These are phyloP conservation scores for Acanthosepion esculentum DNA, from an alignment of 2,888 invertebrate species.

Conservation along the genomic window DNA sequence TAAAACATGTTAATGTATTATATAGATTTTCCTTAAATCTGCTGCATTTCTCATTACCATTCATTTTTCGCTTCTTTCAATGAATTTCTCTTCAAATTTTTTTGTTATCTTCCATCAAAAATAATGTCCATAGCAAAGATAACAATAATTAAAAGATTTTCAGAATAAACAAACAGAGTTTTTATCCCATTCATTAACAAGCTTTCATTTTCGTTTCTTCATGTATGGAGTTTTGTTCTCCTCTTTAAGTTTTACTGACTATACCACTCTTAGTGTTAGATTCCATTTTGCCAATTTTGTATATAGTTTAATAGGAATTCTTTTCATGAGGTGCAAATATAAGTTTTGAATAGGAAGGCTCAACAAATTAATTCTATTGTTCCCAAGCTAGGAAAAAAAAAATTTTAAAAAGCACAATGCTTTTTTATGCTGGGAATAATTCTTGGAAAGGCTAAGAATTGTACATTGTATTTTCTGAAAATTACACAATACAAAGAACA, in stretches of 20 bases:
- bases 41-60: background rate
- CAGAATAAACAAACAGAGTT: background rate
- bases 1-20: background rate
- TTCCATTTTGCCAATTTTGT: background rate
- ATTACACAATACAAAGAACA: background rate
- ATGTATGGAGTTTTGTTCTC: background rate
- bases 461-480: constrained; percentile 4
- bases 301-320: background rate
- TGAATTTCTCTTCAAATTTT: background rate
- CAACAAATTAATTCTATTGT: constrained; percentile 22
- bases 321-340: background rate
- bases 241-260: background rate
- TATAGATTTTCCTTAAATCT: background rate
- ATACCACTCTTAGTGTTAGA: background rate
- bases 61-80: background rate
- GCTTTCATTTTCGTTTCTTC: background rate
- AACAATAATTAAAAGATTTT: background rate
- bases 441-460: background rate
- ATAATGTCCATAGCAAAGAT: background rate
- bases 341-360: background rate
- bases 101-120: background rate
- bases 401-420: background rate
- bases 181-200: background rate
- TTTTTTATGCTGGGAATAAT: background rate
- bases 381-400: background rate